Evolutionary conservation across 2,888 invertebrate species (phyloP).

Genomic region (Lasiommata megera): DNA sequence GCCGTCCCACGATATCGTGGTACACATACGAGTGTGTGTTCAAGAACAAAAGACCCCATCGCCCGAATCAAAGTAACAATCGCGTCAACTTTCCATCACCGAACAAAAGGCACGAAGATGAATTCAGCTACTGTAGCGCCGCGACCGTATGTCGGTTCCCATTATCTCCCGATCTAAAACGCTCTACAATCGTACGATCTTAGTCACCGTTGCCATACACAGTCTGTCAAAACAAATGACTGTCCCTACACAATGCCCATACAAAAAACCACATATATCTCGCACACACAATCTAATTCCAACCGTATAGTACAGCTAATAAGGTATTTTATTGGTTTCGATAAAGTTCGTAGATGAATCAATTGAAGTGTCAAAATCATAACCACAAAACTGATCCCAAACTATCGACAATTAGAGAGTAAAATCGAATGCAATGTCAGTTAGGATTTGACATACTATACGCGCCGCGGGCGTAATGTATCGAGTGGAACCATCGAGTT

Average conservation of each 20-base stretch:
- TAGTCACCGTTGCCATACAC: slow-evolving; percentile 72
- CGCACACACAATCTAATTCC: slow-evolving; percentile 17
- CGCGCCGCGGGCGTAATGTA: slow-evolving; percentile 50
- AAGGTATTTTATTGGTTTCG: slow-evolving; percentile 40
- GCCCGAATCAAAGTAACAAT: slow-evolving; percentile 13
- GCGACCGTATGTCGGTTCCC: slow-evolving; percentile 33
- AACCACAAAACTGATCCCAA: slow-evolving; percentile 54
- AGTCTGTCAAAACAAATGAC: slow-evolving; percentile 76
- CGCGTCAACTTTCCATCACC: slow-evolving; percentile 9
- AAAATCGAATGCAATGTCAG: slow-evolving; percentile 45
- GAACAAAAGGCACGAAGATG: slow-evolving; percentile 21
- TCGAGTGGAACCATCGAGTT: slow-evolving; percentile 71
- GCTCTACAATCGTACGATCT: slow-evolving; percentile 71
- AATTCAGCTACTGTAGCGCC: slow-evolving; percentile 20
- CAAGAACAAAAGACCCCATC: slow-evolving; percentile 1
- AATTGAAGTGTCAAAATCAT: slow-evolving; percentile 62
- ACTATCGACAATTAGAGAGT: slow-evolving; percentile 46
- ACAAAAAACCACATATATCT: slow-evolving; percentile 37
- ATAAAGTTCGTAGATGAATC: slow-evolving; percentile 42
- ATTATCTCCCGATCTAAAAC: slow-evolving; percentile 73
- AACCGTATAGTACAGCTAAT: slow-evolving; percentile 37
- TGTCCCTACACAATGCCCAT: slow-evolving; percentile 45
- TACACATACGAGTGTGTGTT: too few relatives aligned
- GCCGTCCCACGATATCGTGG: slow-evolving; percentile 25
- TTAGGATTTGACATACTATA: slow-evolving; percentile 50